These are phyloP conservation scores for Chromoteleia sp. DNA, from an alignment of 2,888 invertebrate species.

Conservation along the genomic window DNA sequence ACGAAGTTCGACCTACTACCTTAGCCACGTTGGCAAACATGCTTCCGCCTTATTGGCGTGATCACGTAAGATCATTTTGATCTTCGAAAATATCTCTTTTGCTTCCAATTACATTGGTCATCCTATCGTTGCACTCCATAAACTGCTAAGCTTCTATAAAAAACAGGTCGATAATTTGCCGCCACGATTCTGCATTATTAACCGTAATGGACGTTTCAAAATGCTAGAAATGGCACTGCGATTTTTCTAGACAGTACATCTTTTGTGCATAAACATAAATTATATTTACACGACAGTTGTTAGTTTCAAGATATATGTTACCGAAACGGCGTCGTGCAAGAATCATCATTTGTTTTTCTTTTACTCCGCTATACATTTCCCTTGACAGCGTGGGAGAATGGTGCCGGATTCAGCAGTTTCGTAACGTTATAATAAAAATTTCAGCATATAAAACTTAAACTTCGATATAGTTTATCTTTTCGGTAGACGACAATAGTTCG, in stretches of 20 bases:
- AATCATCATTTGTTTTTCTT: slow-evolving; percentile 40
- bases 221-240: not conserved
- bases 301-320: slow-evolving; percentile 17
- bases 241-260: slow-evolving; percentile 17
- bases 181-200: not conserved
- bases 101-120: not conserved
- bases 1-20: slow-evolving; percentile 28
- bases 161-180: not conserved
- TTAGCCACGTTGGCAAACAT: slow-evolving; percentile 53
- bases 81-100: not conserved
- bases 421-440: slow-evolving; percentile 17
- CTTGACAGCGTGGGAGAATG: slow-evolving; percentile 18
- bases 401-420: slow-evolving; percentile 7
- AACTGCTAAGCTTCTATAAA: not conserved
- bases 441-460: slow-evolving; percentile 15
- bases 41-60: slow-evolving; percentile 70
- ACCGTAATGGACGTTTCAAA: slow-evolving; percentile 7
- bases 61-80: slow-evolving; percentile 66
- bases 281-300: slow-evolving; percentile 19
- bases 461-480: not conserved
- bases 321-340: slow-evolving; percentile 23
- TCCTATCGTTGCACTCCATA: not conserved
- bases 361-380: slow-evolving; percentile 18
- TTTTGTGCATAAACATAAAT: slow-evolving; percentile 22
- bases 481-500: slow-evolving; percentile 1